Percentiles rank a stretch among this genome's conserved stretches.
Evolutionary conservation across 2,797 vertebrate genomes (phyloP).

Genomic region (Alauda arvensis): DNA sequence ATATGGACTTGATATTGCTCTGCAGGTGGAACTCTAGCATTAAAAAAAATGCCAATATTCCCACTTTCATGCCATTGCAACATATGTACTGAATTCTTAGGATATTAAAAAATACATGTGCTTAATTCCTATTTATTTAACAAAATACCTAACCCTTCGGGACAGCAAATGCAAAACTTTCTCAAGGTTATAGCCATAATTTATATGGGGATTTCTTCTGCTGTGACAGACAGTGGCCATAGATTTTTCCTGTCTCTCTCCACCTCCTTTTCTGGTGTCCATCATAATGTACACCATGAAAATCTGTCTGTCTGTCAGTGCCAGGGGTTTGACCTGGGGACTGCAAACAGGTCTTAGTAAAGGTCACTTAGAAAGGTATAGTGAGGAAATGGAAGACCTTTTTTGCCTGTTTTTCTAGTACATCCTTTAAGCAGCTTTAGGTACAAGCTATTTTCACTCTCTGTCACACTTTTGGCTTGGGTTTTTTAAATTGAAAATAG

Average conservation of each 20-base stretch:
- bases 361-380: neutral
- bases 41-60: neutral
- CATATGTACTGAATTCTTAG: neutral
- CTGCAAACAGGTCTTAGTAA: neutral
- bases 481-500: neutral
- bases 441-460: neutral
- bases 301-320: neutral
- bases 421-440: neutral
- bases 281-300: neutral
- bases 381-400: neutral
- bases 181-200: neutral
- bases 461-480: neutral
- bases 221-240: neutral
- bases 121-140: constrained; percentile 9
- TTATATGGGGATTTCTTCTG: neutral
- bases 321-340: neutral
- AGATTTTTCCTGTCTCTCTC: neutral
- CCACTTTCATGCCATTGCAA: neutral
- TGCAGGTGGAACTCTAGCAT: neutral
- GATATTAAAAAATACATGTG: neutral
- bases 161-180: constrained; percentile 3
- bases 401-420: neutral
- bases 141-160: neutral
- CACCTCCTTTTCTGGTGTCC: neutral
- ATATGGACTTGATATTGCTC: neutral